Evolutionary conservation across 2,113 vertebrate species (phyloP).

Genomic region (Malurus elegans): DNA sequence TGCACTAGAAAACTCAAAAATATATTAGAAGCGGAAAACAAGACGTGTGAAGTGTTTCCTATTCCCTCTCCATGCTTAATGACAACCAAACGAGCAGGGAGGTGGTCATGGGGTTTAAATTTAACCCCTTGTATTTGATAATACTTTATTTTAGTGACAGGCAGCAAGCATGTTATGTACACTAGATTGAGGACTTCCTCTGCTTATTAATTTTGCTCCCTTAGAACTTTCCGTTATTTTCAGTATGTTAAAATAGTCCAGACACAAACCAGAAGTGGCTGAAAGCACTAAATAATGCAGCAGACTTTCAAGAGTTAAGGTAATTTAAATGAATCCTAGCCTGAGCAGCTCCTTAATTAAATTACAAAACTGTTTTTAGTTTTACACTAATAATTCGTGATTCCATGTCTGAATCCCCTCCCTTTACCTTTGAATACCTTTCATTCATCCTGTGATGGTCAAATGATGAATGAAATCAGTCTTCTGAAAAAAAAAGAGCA

Average conservation of each 20-base stretch:
- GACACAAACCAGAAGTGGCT: slow-evolving; percentile 22
- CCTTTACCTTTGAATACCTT: neutral
- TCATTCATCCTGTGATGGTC: slow-evolving; percentile 13
- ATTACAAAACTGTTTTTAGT: neutral
- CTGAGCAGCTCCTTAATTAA: neutral
- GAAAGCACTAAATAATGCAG: slow-evolving; percentile 1
- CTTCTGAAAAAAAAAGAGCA: neutral
- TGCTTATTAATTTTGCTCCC: slow-evolving; percentile 40
- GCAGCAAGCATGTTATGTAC: neutral
- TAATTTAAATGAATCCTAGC: neutral
- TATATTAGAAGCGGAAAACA: slow-evolving; percentile 51
- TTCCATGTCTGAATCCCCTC: neutral
- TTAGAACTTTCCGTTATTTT: slow-evolving; percentile 22
- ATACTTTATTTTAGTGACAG: neutral
- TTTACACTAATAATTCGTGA: neutral
- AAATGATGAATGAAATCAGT: slow-evolving; percentile 29
- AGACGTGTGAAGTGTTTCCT: slow-evolving; percentile 63
- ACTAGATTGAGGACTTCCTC: neutral
- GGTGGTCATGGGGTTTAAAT: neutral
- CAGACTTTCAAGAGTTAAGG: neutral
- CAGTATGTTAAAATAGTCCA: neutral
- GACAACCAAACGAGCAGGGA: slow-evolving; percentile 8
- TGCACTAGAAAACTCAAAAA: slow-evolving; percentile 31
- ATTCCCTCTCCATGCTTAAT: slow-evolving; percentile 4
- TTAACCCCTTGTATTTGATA: slow-evolving; percentile 29